Conservation (phyloP, 2,888 invertebrate species). For the Cosmorhoe ocellata region DNA sequence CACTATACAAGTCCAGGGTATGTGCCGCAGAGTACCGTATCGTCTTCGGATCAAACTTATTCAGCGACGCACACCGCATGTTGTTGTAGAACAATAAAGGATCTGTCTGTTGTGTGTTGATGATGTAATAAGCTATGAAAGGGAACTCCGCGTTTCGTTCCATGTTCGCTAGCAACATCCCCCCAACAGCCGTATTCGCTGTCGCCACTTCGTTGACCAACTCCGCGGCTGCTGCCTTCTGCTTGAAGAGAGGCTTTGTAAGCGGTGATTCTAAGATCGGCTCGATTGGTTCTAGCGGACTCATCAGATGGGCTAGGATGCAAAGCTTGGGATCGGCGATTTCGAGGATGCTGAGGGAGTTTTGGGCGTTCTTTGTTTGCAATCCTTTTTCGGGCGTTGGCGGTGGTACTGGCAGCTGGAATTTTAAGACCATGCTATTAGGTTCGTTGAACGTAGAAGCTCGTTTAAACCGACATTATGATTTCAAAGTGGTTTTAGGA, state of each 20-base stretch:
- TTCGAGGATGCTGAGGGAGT: slow-evolving; percentile 88
- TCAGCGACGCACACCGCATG: slow-evolving; percentile 90
- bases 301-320: slow-evolving; percentile 94
- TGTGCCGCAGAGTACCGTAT: slow-evolving; percentile 92
- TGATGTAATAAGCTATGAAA: slow-evolving; percentile 94
- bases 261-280: slow-evolving; percentile 93
- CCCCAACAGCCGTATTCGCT: slow-evolving; percentile 89
- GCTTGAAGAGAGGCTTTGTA: slow-evolving; percentile 89
- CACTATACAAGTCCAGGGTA: slow-evolving; percentile 93
- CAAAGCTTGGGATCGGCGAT: slow-evolving; percentile 95
- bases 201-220: slow-evolving; percentile 88
- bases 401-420: slow-evolving; percentile 84
- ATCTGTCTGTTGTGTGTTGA: slow-evolving; percentile 93
- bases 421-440: slow-evolving; percentile 19
- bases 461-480: too few species aligned
- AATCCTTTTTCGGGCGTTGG: slow-evolving; percentile 84
- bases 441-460: too few species aligned
- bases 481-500: too few species aligned
- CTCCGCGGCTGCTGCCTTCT: slow-evolving; percentile 89
- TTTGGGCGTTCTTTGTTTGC: slow-evolving; percentile 82
- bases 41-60: slow-evolving; percentile 92
- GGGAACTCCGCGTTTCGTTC: slow-evolving; percentile 95
- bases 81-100: slow-evolving; percentile 93
- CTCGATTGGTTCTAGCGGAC: slow-evolving; percentile 92
- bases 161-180: slow-evolving; percentile 95